Conservation (phyloP, 2,113 vertebrate species). For the Tinamus guttatus region DNA sequence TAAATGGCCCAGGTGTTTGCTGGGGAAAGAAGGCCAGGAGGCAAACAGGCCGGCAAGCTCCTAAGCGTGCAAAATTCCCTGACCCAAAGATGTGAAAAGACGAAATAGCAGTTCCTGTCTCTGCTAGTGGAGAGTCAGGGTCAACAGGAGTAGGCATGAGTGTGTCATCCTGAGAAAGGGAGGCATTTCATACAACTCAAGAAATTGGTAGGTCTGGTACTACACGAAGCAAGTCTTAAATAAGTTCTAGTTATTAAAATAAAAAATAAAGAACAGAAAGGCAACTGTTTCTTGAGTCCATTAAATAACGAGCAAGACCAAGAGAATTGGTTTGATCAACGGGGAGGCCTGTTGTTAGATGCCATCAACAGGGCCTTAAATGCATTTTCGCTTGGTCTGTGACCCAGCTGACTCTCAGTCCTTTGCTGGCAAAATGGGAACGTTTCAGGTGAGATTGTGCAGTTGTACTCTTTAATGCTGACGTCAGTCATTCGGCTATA, state of each 20-base stretch:
- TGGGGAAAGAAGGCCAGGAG: background rate
- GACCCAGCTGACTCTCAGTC: background rate
- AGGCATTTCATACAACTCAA: background rate
- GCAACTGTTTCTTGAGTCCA: accelerated
- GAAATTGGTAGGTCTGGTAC: background rate
- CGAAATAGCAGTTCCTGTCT: background rate
- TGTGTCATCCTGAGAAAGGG: background rate
- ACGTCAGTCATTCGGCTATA: background rate
- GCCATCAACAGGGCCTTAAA: background rate
- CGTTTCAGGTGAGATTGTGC: background rate
- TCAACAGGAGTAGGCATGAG: background rate
- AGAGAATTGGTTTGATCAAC: background rate
- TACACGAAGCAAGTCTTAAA: background rate
- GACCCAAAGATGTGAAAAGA: background rate
- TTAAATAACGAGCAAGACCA: background rate
- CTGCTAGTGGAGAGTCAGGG: background rate
- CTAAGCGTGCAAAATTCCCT: background rate
- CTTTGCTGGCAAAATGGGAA: background rate
- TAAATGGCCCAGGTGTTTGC: background rate
- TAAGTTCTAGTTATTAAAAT: background rate
- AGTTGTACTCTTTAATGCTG: background rate
- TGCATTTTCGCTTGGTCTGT: background rate
- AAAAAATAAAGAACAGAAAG: background rate
- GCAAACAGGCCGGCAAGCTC: background rate
- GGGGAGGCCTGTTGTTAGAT: background rate